Evolutionary conservation across 2,113 vertebrate species (phyloP), one percentile per base, ranked within the genome.

Genomic region (Chauna torquata): DNA sequence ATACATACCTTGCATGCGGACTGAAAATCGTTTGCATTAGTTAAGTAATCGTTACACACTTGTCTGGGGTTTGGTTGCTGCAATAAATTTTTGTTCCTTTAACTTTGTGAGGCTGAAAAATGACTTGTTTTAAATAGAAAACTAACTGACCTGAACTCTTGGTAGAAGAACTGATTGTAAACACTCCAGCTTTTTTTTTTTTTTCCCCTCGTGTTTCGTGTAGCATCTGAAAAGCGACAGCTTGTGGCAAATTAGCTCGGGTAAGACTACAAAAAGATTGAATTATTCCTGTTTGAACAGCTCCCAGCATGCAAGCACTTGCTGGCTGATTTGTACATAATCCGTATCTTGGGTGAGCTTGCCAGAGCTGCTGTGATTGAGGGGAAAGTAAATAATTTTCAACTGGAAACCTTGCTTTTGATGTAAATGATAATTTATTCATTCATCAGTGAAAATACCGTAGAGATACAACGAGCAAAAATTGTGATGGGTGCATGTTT

Each of bases 251-350:
- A 92, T 86, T 89, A 94, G 95, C 88, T 3, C 3, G 92, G 86
- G 72, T 44, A 54, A 87, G 76, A 57, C 71, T 93, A 82, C 72
- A 92, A 90, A 90, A 84, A 96, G 82, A 89, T 93, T 96, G 68
- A 94, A 95, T 97, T 92, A 95, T 90, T 95, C 93, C 74, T 97
- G 86, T 96, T 90, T 95, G 52, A 97, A 96, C 78, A 96, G 71
- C 90, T 95, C 95, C 75, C 92, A 84, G 96, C 88, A 59, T 95
- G 94, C 10, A 3, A 79, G 62, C 86, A 59, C 89, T 96, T 96
- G 92, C 88, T 87, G 38, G 92, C 94, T 97, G 88, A 72, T 54
- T 95, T 95, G 65, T 96, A 40, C 54, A 77, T 74, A 78, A 12
- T 88, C 62, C 94, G 78, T 91, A 36, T 69, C 88, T 93, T 58